Conservation (phyloP, 2,888 invertebrate species). For the Chrysolina oricalcia region DNA sequence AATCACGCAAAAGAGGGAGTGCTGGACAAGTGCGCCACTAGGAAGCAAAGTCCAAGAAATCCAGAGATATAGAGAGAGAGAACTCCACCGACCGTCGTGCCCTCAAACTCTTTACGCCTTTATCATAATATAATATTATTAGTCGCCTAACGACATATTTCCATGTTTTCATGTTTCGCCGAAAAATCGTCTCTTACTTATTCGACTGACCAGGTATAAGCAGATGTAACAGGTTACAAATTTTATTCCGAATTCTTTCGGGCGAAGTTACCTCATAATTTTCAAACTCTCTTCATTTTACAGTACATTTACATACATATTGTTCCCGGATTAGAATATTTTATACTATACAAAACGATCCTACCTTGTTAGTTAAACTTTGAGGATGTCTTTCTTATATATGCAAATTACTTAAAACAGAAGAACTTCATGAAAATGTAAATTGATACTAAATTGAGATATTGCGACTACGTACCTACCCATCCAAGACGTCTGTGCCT, state of each 20-base stretch:
- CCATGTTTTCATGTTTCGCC: background rate
- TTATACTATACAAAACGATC: conserved; percentile 52
- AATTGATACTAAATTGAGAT: conserved; percentile 58
- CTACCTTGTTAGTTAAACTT: conserved; percentile 42
- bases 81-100: too few species aligned
- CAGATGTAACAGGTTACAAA: conserved; percentile 36
- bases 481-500: conserved; percentile 1
- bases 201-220: conserved; percentile 1
- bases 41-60: too few species aligned
- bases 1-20: too few species aligned
- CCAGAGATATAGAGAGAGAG: too few species aligned
- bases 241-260: conserved; percentile 31
- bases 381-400: conserved; percentile 43
- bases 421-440: conserved; percentile 57
- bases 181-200: background rate
- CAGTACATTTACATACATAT: conserved; percentile 62
- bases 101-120: too few species aligned
- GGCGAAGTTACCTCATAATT: conserved; percentile 47
- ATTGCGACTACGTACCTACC: conserved; percentile 29
- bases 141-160: background rate
- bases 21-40: too few species aligned
- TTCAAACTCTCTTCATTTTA: conserved; percentile 54
- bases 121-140: too few species aligned
- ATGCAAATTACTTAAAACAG: conserved; percentile 31
- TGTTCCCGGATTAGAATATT: conserved; percentile 57